A percentile compares a stretch with the other conserved stretches of the same genome.
phyloP scores from a whole-genome alignment of 2,888 invertebrate species.

The Drosophila phalerata region DNA sequence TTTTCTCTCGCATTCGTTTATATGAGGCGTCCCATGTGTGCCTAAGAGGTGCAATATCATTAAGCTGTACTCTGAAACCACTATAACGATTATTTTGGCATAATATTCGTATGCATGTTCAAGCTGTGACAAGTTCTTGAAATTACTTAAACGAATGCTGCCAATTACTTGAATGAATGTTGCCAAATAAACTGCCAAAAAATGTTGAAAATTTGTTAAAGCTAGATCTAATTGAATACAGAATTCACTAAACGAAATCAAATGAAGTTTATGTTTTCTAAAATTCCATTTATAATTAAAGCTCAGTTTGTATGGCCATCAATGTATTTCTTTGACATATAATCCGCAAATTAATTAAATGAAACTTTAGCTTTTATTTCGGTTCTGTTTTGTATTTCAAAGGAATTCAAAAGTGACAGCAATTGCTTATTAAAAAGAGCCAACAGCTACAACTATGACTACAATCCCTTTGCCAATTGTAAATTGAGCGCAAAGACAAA shows the following conservation, averaged over 20 bases:
- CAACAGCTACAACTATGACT: not conserved
- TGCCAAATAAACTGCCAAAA: not conserved
- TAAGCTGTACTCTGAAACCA: not conserved
- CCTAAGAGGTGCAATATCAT: constrained; percentile 13
- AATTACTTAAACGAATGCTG: too few species aligned
- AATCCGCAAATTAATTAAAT: not conserved
- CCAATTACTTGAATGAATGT: not conserved
- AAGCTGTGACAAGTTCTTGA: not conserved
- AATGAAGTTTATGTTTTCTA: not conserved
- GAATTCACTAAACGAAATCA: not conserved
- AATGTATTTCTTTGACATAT: not conserved
- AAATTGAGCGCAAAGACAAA: constrained; percentile 38
- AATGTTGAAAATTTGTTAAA: not conserved
- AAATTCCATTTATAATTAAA: not conserved
- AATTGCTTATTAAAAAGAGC: not conserved
- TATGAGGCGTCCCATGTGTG: constrained; percentile 18
- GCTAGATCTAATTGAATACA: not conserved
- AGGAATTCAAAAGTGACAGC: constrained; percentile 11
- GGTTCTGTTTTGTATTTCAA: constrained; percentile 1
- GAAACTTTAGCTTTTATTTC: constrained; percentile 9
- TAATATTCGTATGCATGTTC: not conserved
- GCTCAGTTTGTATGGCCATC: not conserved
- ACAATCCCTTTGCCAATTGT: constrained; percentile 47
- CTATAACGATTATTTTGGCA: constrained; percentile 3
- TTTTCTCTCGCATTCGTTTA: constrained; percentile 1